Evolutionary conservation across 1,140 invertebrate species (phyloP), one percentile per base, ranked within the genome.

Genomic region (Dermatophagoides farinae): DNA sequence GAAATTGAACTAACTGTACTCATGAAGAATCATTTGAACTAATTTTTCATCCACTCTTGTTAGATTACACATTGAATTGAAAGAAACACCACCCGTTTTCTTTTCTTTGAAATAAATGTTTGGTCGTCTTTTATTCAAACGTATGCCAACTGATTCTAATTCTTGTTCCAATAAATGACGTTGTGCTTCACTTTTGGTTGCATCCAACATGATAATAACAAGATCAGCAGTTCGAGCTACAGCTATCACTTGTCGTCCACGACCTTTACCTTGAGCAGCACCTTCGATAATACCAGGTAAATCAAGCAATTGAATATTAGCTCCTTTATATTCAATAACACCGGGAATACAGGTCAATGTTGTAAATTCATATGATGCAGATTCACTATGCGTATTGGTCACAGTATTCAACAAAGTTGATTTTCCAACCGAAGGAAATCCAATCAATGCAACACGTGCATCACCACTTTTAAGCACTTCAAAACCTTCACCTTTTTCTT

Each of bases 391-490:
- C 31, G 90, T 96, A 70, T 86, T 85, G 1, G 92, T 97, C 62
- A 97, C 71, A 0, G 88, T 93, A 67, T 85, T 91, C 54, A 97
- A 73, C 60, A 97, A 73, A 0, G 91, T 96, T 16, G 95, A 99
- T 79, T 92, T 92, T 74, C 89, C 89, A 43, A 93, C 89, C 43
- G 88, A 91, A 16, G 93, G 92, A 71, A 97, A 97, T 61, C 92
- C 93, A 69, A 99, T 98, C 6, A 99, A 76, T 18, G 95, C 93
- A 16, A 97, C 90, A 70, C 96, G 77, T 6, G 96, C 96, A 85
- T 99, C 96, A 47, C 96, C 96, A 67, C 89, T 95, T 75, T 99
- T 99, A 65, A 98, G n/a, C 14, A 99, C 96, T 83, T 99, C 96
- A 74, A 99, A 99, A 11, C 96, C 96, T 77, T 99, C 96, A 16